A percentile compares a stretch with the other conserved stretches of the same genome.
These are phyloP conservation scores for Tenthredo scrophulariae DNA, from an alignment of 2,888 invertebrate genomes.

Conservation along the genomic window DNA sequence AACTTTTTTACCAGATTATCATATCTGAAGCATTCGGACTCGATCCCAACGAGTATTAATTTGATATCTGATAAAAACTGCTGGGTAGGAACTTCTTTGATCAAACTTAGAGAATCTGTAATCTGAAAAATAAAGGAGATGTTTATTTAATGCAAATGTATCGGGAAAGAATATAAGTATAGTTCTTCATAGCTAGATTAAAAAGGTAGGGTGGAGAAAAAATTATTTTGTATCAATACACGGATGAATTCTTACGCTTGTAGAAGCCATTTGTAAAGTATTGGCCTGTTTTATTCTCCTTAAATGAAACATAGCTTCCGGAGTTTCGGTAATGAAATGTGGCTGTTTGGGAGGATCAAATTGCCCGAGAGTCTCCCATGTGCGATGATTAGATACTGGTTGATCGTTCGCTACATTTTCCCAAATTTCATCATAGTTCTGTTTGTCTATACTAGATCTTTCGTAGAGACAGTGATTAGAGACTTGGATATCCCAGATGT, in stretches of 20 bases:
- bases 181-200: no score
- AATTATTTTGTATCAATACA: neutral
- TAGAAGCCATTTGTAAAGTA: conserved; percentile 57
- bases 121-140: conserved; percentile 52
- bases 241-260: neutral
- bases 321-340: conserved; percentile 69
- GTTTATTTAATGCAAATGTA: neutral
- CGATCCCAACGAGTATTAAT: conserved; percentile 72
- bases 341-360: conserved; percentile 64
- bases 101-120: conserved; percentile 58
- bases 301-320: conserved; percentile 68
- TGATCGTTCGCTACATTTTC: conserved; percentile 57
- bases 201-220: neutral
- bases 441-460: conserved; percentile 2
- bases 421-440: conserved; percentile 61
- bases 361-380: conserved; percentile 74
- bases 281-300: conserved; percentile 67
- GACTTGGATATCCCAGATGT: conserved; percentile 54
- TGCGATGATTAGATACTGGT: conserved; percentile 62
- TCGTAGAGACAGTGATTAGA: conserved; percentile 49
- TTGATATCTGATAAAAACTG: conserved; percentile 70
- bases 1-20: conserved; percentile 61
- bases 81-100: conserved; percentile 63
- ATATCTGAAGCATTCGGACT: conserved; percentile 70
- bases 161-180: neutral